Percentiles rank a stretch among this genome's conserved stretches.
These are phyloP conservation scores for Busseola fusca DNA, from an alignment of 2,888 invertebrate species.

Conservation along the genomic window DNA sequence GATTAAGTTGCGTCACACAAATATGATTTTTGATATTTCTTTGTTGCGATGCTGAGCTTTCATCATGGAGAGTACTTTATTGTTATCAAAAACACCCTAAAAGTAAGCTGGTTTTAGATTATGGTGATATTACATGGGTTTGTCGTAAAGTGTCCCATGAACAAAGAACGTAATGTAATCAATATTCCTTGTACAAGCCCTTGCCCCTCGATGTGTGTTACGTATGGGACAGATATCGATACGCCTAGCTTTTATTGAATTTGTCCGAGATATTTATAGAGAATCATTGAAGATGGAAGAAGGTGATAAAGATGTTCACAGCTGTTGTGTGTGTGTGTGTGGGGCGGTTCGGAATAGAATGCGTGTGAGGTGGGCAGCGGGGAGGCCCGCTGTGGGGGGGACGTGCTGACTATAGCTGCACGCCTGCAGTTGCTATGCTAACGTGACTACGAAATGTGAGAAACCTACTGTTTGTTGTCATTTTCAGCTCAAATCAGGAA, in stretches of 20 bases:
- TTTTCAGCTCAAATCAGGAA: not conserved
- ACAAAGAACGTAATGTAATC: slow-evolving; percentile 46
- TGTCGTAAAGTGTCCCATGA: slow-evolving; percentile 32
- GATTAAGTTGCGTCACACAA: slow-evolving; percentile 59
- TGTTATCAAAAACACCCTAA: slow-evolving; percentile 27
- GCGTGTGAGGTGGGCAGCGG: slow-evolving; percentile 36
- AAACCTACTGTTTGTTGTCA: not conserved
- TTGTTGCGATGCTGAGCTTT: slow-evolving; percentile 50
- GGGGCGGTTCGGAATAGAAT: slow-evolving; percentile 43
- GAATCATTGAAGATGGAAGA: slow-evolving; percentile 35
- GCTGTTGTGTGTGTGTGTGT: slow-evolving; percentile 35
- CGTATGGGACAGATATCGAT: slow-evolving; percentile 36
- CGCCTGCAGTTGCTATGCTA: not conserved
- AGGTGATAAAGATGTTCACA: slow-evolving; percentile 44
- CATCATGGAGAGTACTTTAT: slow-evolving; percentile 19
- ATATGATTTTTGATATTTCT: slow-evolving; percentile 52
- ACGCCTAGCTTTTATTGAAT: slow-evolving; percentile 43
- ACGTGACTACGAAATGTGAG: not conserved
- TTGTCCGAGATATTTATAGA: slow-evolving; percentile 50
- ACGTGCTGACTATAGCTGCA: not conserved
- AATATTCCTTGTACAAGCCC: slow-evolving; percentile 33
- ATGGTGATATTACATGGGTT: slow-evolving; percentile 25
- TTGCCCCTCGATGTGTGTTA: slow-evolving; percentile 6
- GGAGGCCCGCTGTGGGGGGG: not conserved
- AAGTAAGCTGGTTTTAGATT: slow-evolving; percentile 18